phyloP scores from a whole-genome alignment of 2,113 vertebrate genomes.

The Xerus inauris region DNA sequence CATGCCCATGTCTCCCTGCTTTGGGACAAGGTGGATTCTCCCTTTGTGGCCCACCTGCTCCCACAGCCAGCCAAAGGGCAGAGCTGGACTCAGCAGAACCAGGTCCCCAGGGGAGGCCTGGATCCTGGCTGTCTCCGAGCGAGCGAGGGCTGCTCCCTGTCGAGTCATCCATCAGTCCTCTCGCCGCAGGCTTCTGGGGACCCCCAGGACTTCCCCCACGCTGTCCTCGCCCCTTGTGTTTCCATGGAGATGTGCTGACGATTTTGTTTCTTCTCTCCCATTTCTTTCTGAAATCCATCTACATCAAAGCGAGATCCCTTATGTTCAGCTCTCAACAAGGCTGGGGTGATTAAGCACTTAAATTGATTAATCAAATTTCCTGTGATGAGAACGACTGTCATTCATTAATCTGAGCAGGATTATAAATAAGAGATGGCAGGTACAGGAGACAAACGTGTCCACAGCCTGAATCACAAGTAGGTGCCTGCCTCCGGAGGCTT shows the following conservation, averaged over 20 bases:
- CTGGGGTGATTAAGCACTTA: constrained; percentile 90
- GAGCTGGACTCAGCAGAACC: not conserved
- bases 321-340: constrained; percentile 75
- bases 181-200: constrained; percentile 40
- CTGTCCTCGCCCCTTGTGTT: not conserved
- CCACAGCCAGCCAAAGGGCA: accelerated
- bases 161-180: not conserved
- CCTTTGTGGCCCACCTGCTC: not conserved
- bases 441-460: constrained; percentile 85
- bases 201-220: not conserved
- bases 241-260: constrained; percentile 55
- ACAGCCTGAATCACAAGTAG: constrained; percentile 85
- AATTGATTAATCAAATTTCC: constrained; percentile 93
- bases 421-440: constrained; percentile 91
- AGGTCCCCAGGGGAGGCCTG: not conserved
- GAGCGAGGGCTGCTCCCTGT: not conserved
- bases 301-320: constrained; percentile 81
- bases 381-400: constrained; percentile 91
- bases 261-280: not conserved
- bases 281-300: constrained; percentile 78
- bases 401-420: constrained; percentile 91
- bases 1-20: not conserved
- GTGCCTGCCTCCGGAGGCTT: constrained; percentile 76
- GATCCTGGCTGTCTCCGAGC: not conserved
- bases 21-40: not conserved